Percentiles rank a stretch among this genome's conserved stretches.
Evolutionary conservation across 2,797 vertebrate genomes (phyloP).

Genomic region (Enteromius fasciolatus): DNA sequence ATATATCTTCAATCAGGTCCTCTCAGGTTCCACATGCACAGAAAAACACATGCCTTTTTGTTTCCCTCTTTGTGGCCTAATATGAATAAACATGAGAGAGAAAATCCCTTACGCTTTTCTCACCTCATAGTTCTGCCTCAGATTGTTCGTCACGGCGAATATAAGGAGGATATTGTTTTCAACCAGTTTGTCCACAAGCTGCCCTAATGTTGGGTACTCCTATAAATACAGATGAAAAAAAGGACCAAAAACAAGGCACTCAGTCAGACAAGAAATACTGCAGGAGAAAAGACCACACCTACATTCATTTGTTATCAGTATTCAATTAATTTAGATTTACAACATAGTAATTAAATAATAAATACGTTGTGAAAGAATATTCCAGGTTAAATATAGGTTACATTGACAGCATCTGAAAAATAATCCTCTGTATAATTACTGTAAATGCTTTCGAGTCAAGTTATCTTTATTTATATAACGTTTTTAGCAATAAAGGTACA

Average conservation of each 20-base stretch:
- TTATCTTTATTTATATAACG: no score
- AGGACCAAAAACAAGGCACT: conserved; percentile 7
- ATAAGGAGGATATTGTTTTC: conserved; percentile 96
- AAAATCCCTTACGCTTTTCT: conserved; percentile 57
- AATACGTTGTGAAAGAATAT: conserved; percentile 1
- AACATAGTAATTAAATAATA: background rate
- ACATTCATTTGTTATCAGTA: background rate
- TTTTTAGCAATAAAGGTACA: no score
- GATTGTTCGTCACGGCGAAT: conserved; percentile 90
- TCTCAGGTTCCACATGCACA: conserved; percentile 20
- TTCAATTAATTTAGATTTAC: background rate
- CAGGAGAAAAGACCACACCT: background rate
- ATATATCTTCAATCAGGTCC: conserved; percentile 41
- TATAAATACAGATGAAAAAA: conserved; percentile 58
- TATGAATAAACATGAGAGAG: conserved; percentile 26
- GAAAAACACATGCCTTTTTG: conserved; percentile 2
- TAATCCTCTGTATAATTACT: background rate
- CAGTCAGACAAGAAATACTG: background rate
- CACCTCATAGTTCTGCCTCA: conserved; percentile 89
- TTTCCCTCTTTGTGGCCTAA: conserved; percentile 8
- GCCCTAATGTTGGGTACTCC: conserved; percentile 96
- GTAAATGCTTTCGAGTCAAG: background rate
- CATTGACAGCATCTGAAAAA: background rate
- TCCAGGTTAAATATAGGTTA: background rate
- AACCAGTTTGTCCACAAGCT: conserved; percentile 93